These are phyloP conservation scores for Sebastes fasciatus DNA, from an alignment of 2,113 vertebrate species.

Conservation along the genomic window DNA sequence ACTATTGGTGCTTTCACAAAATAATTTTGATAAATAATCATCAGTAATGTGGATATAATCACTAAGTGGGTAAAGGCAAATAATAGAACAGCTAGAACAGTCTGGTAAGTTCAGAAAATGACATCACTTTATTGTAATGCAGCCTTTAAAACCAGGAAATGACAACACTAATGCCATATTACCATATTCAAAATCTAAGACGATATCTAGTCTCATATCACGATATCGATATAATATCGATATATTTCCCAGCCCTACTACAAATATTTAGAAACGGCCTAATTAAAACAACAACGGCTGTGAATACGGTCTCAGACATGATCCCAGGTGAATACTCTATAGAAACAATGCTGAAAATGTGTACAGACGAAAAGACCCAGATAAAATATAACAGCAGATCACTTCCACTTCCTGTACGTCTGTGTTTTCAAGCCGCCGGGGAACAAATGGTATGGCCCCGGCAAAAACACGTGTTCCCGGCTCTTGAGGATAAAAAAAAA, in stretches of 20 bases:
- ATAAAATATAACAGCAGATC: slow-evolving; percentile 26
- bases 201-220: too few relatives aligned
- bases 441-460: slow-evolving; percentile 52
- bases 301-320: neutral
- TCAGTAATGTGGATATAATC: neutral
- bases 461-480: slow-evolving; percentile 64
- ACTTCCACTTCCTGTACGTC: slow-evolving; percentile 41
- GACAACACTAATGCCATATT: too few relatives aligned
- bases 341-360: slow-evolving; percentile 15
- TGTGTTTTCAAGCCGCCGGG: slow-evolving; percentile 53
- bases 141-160: too few relatives aligned
- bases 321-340: slow-evolving; percentile 25
- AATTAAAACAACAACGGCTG: neutral
- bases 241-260: neutral
- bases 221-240: too few relatives aligned
- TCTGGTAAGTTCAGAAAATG: too few relatives aligned
- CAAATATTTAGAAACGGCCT: neutral
- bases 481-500: slow-evolving; percentile 59
- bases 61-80: neutral
- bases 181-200: too few relatives aligned
- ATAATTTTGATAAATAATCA: neutral
- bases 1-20: too few relatives aligned
- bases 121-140: too few relatives aligned
- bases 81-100: neutral
- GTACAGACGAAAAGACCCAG: slow-evolving; percentile 21